Conservation (phyloP, 1,140 invertebrate genomes). For the Hirudo medicinalis region DNA sequence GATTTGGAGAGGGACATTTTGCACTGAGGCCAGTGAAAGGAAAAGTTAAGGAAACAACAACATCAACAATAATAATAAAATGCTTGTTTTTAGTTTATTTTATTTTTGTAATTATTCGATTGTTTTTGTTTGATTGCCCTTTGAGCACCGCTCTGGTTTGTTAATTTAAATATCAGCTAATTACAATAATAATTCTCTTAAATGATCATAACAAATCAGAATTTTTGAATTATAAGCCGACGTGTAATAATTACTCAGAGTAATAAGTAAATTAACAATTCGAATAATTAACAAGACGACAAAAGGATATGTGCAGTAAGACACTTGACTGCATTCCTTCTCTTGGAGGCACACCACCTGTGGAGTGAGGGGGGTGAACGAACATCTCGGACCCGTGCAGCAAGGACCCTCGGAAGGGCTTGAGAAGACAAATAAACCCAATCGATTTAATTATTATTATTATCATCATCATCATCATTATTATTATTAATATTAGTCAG, state of each 20-base stretch:
- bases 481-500: too few relatives aligned
- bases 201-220: background rate
- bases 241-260: background rate
- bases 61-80: background rate
- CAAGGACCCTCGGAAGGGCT: constrained; percentile 94
- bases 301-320: constrained; percentile 67
- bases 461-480: too few relatives aligned
- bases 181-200: background rate
- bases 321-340: constrained; percentile 72
- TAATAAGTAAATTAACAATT: background rate
- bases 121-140: too few relatives aligned
- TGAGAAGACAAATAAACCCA: constrained; percentile 27
- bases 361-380: constrained; percentile 49
- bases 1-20: constrained; percentile 62
- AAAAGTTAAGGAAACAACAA: constrained; percentile 28
- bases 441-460: too few relatives aligned
- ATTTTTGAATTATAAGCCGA: background rate
- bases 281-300: background rate
- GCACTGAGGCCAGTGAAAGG: constrained; percentile 35
- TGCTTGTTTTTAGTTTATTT: background rate
- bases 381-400: constrained; percentile 63
- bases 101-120: too few relatives aligned
- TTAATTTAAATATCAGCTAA: background rate
- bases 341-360: constrained; percentile 60
- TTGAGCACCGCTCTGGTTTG: too few relatives aligned